Evolutionary conservation across 2,888 invertebrate species (phyloP).

Genomic region (Temnothorax unifasciatus): DNA sequence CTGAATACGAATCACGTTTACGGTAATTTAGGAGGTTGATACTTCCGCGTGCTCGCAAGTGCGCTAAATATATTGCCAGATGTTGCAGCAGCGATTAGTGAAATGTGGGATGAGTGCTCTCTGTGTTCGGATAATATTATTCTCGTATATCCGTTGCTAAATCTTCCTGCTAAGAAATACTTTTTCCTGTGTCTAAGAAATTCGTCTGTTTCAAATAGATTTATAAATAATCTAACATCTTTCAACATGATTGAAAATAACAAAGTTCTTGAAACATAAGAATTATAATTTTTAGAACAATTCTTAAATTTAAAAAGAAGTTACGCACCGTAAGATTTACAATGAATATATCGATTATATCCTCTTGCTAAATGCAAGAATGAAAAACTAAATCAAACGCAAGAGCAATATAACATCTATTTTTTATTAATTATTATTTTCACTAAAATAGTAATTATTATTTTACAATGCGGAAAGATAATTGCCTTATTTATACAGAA

Average conservation of each 20-base stretch:
- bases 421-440: slow-evolving; percentile 2
- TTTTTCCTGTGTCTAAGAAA: neutral
- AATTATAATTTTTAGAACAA: neutral
- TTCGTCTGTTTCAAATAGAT: neutral
- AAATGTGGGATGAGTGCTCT: slow-evolving; percentile 27
- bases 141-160: slow-evolving; percentile 16
- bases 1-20: neutral
- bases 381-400: neutral
- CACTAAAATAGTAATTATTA: neutral
- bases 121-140: slow-evolving; percentile 36
- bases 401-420: neutral
- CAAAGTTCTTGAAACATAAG: neutral
- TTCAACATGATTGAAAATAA: neutral
- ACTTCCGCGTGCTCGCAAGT: slow-evolving; percentile 13
- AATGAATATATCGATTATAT: neutral
- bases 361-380: neutral
- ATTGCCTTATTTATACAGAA: slow-evolving; percentile 25
- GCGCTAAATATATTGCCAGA: slow-evolving; percentile 45
- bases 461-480: neutral
- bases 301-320: neutral
- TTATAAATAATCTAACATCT: slow-evolving; percentile 10
- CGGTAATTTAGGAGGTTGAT: slow-evolving; percentile 28
- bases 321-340: neutral
- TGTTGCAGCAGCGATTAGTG: slow-evolving; percentile 30
- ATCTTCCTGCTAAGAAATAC: slow-evolving; percentile 13